Evolutionary conservation across 2,113 vertebrate genomes (phyloP), one percentile per base, ranked within the genome.

Genomic region (Ailuropoda melanoleuca): DNA sequence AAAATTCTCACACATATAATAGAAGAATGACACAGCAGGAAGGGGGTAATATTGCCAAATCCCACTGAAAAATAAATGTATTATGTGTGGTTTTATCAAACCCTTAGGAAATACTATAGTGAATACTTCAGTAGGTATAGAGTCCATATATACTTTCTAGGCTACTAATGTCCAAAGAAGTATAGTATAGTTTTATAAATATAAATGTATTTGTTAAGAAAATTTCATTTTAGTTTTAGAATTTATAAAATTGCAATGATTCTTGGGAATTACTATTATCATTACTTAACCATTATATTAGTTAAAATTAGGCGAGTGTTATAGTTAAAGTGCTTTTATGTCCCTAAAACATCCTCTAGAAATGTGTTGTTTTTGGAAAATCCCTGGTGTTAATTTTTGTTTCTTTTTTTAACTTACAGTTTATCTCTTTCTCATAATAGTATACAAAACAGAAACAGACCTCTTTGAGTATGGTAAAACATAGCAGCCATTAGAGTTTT

Each of bases 351-450:
- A 88, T 62, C 39, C 19, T 37, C 1, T 88, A 46, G 23, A 88
- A 83, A 4, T 92, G 58, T 66, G 8, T 64, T 92, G 7, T n/a
- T 93, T 37, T 89, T 81, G 43, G n/a, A 62, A 94, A 95, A 95
- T 53, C 24, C 17, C 8, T 84, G 1, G 14, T 55, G 8, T 64
- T 92, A 50, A 14, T 19, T 78, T 74, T 60, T 87, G 34, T 53
- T 75, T 43, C 43, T 43, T 43, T 68, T 94, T 74, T 68, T 31
- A 83, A 50, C 26, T 55, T 5, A 26, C 23, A 21, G 50, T 48
- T 95, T 91, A 13, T 74, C n/a, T 90, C 56, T 96, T 92, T 90
- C n/a, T 94, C 17, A 56, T 92, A 83, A 70, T 85, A 78, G 5
- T 60, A 50, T 70, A 21, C 19, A 95, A 96, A 86, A 9, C 50